Conservation (phyloP, 2,113 vertebrate genomes). For the Limanda limanda region DNA sequence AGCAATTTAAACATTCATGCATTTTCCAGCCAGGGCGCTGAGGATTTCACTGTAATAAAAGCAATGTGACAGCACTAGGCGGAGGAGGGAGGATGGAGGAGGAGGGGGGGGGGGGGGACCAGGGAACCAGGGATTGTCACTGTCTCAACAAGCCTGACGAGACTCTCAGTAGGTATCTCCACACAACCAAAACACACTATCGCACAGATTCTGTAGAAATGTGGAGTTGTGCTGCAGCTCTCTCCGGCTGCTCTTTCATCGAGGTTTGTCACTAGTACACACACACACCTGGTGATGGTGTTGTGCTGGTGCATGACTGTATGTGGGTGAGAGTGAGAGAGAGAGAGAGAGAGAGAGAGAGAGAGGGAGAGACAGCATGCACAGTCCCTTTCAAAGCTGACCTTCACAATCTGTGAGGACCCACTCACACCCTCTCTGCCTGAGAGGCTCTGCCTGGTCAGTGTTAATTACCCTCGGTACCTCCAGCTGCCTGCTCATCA, state of each 20-base stretch:
- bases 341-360: not conserved
- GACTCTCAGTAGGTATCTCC: slow-evolving; percentile 43
- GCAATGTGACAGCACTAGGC: slow-evolving; percentile 86
- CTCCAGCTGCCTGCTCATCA: slow-evolving; percentile 77
- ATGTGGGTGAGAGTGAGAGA: not conserved
- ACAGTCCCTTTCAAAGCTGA: slow-evolving; percentile 66
- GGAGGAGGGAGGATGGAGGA: slow-evolving; percentile 59
- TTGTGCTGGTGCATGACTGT: slow-evolving; percentile 1
- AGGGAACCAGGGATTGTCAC: slow-evolving; percentile 13
- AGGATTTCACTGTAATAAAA: slow-evolving; percentile 84
- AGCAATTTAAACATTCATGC: slow-evolving; percentile 90
- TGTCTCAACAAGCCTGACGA: slow-evolving; percentile 62
- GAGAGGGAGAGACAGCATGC: not conserved
- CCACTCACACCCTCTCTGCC: slow-evolving; percentile 65
- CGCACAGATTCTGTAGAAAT: slow-evolving; percentile 6
- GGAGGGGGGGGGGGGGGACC: not conserved
- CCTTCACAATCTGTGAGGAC: slow-evolving; percentile 74
- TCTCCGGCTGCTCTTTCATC: slow-evolving; percentile 42
- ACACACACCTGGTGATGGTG: slow-evolving; percentile 34
- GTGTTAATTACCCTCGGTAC: slow-evolving; percentile 76
- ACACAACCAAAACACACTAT: slow-evolving; percentile 12
- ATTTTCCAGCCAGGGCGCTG: slow-evolving; percentile 84
- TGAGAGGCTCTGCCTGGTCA: slow-evolving; percentile 70
- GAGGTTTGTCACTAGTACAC: slow-evolving; percentile 20
- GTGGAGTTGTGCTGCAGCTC: not conserved